Conservation (phyloP, 2,113 vertebrate genomes). For the Scalopus aquaticus region DNA sequence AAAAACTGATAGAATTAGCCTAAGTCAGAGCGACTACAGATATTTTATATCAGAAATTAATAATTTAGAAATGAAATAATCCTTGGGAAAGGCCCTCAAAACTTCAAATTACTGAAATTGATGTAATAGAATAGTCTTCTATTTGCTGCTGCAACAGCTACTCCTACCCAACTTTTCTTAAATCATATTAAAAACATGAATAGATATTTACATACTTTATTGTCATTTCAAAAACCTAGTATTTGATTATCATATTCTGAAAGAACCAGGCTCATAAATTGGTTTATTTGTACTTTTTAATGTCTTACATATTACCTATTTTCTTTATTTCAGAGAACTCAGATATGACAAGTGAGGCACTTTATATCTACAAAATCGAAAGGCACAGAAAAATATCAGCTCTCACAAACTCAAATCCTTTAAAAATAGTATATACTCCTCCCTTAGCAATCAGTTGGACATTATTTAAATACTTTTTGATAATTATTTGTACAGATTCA, state of each 20-base stretch:
- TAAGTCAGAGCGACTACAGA: slow-evolving; percentile 17
- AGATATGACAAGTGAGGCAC: slow-evolving; percentile 38
- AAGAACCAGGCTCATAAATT: slow-evolving; percentile 29
- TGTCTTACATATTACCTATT: slow-evolving; percentile 41
- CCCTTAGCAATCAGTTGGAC: slow-evolving; percentile 46
- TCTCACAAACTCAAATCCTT: slow-evolving; percentile 27
- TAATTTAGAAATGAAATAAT: slow-evolving; percentile 31
- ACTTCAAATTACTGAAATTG: slow-evolving; percentile 23
- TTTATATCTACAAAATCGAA: slow-evolving; percentile 50
- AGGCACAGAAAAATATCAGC: slow-evolving; percentile 41
- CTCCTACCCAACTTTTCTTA: neutral
- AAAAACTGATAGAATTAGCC: slow-evolving; percentile 33
- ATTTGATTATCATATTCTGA: slow-evolving; percentile 28
- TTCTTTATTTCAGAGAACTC: slow-evolving; percentile 52
- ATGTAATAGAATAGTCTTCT: neutral
- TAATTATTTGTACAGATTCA: slow-evolving; percentile 17
- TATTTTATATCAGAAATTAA: slow-evolving; percentile 43
- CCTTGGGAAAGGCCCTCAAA: neutral
- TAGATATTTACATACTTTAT: neutral
- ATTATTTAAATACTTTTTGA: slow-evolving; percentile 43
- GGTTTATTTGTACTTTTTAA: slow-evolving; percentile 18
- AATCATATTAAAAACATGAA: slow-evolving; percentile 8
- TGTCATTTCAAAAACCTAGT: slow-evolving; percentile 47
- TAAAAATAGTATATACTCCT: neutral
- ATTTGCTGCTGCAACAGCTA: neutral